Conservation (phyloP, 2,888 invertebrate species). For the Sturmia bella region DNA sequence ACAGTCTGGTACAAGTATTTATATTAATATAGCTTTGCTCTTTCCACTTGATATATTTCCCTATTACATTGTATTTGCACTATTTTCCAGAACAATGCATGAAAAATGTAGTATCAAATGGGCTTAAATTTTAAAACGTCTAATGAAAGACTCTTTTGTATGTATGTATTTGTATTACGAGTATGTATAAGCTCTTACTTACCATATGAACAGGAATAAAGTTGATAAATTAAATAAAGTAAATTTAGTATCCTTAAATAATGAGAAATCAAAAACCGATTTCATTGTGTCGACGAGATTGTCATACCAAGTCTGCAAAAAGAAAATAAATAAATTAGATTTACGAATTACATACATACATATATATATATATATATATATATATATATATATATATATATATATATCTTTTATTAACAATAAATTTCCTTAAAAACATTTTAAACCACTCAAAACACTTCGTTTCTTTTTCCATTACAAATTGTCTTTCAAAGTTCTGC, state of each 20-base stretch:
- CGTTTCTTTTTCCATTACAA: conserved; percentile 11
- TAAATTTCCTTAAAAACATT: conserved; percentile 17
- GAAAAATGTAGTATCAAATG: too few species aligned
- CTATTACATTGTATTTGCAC: too few species aligned
- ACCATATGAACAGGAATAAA: conserved; percentile 94
- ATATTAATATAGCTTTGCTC: too few species aligned
- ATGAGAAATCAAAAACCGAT: conserved; percentile 90
- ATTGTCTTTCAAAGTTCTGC: background rate
- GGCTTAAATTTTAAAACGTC: too few species aligned
- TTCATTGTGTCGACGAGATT: conserved; percentile 86
- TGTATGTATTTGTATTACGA: background rate
- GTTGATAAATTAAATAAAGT: conserved; percentile 92
- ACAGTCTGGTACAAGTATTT: too few species aligned
- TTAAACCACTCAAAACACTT: conserved; percentile 26
- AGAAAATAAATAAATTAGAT: conserved; percentile 70
- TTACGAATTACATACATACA: background rate
- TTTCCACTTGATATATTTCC: too few species aligned
- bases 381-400: background rate
- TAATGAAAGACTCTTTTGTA: background rate
- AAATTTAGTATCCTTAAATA: conserved; percentile 90
- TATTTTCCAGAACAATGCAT: too few species aligned
- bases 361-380: background rate
- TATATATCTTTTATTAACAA: too few species aligned
- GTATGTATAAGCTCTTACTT: conserved; percentile 83
- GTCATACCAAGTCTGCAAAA: conserved; percentile 87